Evolutionary conservation across 2,888 invertebrate genomes (phyloP), one percentile per base, ranked within the genome.

Genomic region (Antheraea yamamai): DNA sequence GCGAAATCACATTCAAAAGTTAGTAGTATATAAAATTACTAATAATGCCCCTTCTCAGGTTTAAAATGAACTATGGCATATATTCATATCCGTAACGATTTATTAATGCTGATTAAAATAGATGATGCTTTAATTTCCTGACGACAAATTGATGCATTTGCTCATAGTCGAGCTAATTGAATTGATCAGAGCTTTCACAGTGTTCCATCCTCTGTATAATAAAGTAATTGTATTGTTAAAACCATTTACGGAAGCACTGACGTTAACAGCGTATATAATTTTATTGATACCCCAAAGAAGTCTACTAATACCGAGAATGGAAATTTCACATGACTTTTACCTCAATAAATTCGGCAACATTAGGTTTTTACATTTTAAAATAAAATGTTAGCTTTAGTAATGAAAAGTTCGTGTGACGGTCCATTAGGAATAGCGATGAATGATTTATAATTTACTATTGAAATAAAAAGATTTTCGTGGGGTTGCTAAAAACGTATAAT

Each of bases 141-240:
- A 82, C 81, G 81, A 77, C 47, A 85, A 88, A 88, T 87, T 85
- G 84, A 86, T 89, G 87, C 85, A 85, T 87, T 88, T 84, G 82
- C 78, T 80, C 84, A 80, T 79, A 82, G 76, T 74, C 77, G 82
- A 82, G 78, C 82, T 87, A 85, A 89, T 89, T 88, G 80, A 85
- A 83, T 86, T 85, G 87, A 88, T 88, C 85, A 84, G 80, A 77
- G 73, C 77, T 79, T 79, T 74, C 73, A 55, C 75, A 79, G 78
- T 79, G 76, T 76, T 79, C 80, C 80, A 73, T 76, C 79, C 79
- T 79, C 76, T 79, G 77, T 76, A 78, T 74, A 23, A 70, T 55
- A 58, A 74, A 70, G 70, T 58, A 70, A 74, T 74, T 71, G 71
- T 74, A 70, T 74, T 58, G 70, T 12, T 35, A 39, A 70, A 70